Percentiles rank a stretch among this genome's conserved stretches.
Conservation (phyloP, 1,140 invertebrate species). For the Bilobella aurantiaca region DNA sequence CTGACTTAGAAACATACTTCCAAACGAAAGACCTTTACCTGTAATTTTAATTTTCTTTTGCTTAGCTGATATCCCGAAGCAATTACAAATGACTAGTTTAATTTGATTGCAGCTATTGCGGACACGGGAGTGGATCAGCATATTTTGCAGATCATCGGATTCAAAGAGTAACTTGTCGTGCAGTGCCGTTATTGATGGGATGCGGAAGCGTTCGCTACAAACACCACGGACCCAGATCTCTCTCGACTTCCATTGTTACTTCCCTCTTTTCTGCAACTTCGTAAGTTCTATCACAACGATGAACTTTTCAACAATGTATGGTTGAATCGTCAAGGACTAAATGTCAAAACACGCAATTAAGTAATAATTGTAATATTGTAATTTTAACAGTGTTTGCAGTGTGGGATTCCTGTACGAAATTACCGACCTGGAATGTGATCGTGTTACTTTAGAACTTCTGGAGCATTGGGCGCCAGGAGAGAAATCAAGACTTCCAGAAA, state of each 20-base stretch:
- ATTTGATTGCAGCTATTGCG: constrained; percentile 32
- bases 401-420: constrained; percentile 33
- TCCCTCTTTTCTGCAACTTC: constrained; percentile 21
- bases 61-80: too few relatives aligned
- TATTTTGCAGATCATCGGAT: constrained; percentile 28
- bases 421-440: constrained; percentile 32
- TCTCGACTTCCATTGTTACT: constrained; percentile 16
- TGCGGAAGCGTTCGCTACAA: constrained; percentile 28
- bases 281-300: constrained; percentile 24
- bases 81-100: too few relatives aligned
- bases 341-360: too few relatives aligned
- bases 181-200: constrained; percentile 32
- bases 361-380: too few relatives aligned
- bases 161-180: constrained; percentile 22
- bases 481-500: constrained; percentile 9
- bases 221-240: constrained; percentile 16
- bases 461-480: constrained; percentile 21
- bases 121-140: constrained; percentile 26
- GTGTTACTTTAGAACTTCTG: constrained; percentile 30
- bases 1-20: constrained; percentile 21
- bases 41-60: constrained; percentile 16
- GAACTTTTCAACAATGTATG: too few relatives aligned
- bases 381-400: constrained; percentile 24
- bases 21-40: constrained; percentile 25
- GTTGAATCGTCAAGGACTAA: too few relatives aligned